Base-by-base conservation (phyloP, 2,888 invertebrate genomes). In the Petrophora chlorosata region DNA sequence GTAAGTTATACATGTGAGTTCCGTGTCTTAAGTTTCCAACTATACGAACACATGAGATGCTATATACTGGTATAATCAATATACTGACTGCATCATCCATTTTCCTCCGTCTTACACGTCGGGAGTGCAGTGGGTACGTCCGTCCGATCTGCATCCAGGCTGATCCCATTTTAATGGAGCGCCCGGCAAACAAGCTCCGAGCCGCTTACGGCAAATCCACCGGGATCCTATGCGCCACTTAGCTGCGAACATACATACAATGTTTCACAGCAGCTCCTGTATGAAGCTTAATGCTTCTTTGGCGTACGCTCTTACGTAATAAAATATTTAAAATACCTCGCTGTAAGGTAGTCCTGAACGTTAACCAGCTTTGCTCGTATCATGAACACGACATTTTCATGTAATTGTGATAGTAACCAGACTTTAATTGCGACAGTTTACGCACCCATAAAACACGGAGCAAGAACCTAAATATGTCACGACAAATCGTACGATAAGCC, bases 101-200 rank as follows among this genome's bases (percentile, higher is more conserved):
- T 65, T 67, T 65, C 35, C 60, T 63, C 59, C 55, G 55, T 67
- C 63, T 71, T 66, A 50, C 63, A 60, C 68, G 73, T 74, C 71
- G 63, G 64, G 66, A 58, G 56, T 65, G 71, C 71, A 72, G 67
- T 64, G 57, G 35, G 52, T 54, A 61, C 56, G 84, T 84, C 86
- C 88, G 75, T 73, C 78, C 83, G 84, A 89, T 90, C 86, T 90
- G 88, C 89, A 89, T 89, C 85, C 79, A 73, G 71, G 70, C 83
- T 89, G 90, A 90, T 89, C 90, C 90, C 76, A 88, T 89, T 90
- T 90, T 90, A 90, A 90, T 90, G 88, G 89, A 90, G 84, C 86
- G 84, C 85, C 84, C 82, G 83, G 89, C 88, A 89, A 89, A 89
- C 88, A 89, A 84, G 86, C 86, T 85, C 76, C 60, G 78, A 82